Conservation (phyloP, 2,113 vertebrate species). For the Siniperca chuatsi region DNA sequence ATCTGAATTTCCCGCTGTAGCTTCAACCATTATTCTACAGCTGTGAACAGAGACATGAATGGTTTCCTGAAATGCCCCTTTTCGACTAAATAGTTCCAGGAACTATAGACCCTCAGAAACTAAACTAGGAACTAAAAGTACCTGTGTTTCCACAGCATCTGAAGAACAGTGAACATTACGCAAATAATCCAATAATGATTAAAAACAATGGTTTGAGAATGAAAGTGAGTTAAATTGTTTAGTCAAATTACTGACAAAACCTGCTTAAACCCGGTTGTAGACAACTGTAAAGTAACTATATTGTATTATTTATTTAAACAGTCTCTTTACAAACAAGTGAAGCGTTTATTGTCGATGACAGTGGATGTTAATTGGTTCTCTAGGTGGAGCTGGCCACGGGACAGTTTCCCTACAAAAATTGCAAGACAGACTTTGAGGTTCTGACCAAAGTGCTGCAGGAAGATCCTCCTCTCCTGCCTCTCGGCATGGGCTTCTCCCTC, state of each 20-base stretch:
- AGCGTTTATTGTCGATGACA: neutral
- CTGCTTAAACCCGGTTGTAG: neutral
- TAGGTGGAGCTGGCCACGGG: slow-evolving; percentile 96
- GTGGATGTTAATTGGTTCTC: slow-evolving; percentile 38
- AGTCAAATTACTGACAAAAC: neutral
- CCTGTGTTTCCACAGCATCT: neutral
- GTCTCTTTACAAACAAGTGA: neutral
- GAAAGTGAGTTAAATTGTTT: no score
- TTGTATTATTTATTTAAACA: neutral
- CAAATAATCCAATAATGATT: neutral
- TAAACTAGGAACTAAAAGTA: neutral
- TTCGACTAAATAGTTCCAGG: no score
- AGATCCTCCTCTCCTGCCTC: slow-evolving; percentile 93
- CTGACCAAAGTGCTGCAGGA: slow-evolving; percentile 98
- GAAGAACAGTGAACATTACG: neutral
- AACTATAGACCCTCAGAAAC: neutral
- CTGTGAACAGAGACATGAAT: neutral
- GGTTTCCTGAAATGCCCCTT: neutral
- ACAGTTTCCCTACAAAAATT: slow-evolving; percentile 97
- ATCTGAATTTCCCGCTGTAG: neutral
- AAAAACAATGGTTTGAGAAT: neutral
- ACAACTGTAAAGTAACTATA: neutral
- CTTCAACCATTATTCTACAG: neutral
- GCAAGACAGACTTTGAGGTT: slow-evolving; percentile 97
- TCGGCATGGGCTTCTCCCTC: slow-evolving; percentile 93